Evolutionary conservation across 2,797 vertebrate genomes (phyloP).

Genomic region (Helicolenus hilgendorfi): DNA sequence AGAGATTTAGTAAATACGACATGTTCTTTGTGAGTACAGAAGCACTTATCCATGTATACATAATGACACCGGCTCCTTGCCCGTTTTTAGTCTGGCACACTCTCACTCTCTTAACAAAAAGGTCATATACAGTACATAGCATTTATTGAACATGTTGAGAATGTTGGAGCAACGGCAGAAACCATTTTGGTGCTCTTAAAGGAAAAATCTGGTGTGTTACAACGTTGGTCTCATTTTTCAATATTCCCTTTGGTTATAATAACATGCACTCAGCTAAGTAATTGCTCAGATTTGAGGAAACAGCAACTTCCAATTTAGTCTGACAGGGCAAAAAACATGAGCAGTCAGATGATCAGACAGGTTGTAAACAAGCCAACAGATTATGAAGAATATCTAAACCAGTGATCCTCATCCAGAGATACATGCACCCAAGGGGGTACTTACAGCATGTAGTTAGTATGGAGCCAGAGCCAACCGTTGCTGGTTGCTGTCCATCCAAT

Average conservation of each 20-base stretch:
- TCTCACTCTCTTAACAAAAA: background rate
- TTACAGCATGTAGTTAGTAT: background rate
- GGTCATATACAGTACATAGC: background rate
- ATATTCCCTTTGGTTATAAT: background rate
- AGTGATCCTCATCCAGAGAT: background rate
- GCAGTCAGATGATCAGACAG: too few species aligned
- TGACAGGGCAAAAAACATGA: too few species aligned
- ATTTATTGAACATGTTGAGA: background rate
- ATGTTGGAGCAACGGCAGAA: background rate
- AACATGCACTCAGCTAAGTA: background rate
- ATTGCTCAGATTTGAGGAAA: background rate
- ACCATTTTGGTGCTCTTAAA: background rate
- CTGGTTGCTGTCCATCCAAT: background rate
- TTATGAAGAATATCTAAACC: background rate
- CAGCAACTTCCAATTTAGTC: too few species aligned
- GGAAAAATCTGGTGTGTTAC: background rate
- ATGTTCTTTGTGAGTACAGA: conserved; percentile 24
- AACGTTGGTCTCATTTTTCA: background rate
- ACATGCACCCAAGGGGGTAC: background rate
- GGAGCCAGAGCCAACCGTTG: background rate
- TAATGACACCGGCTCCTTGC: background rate
- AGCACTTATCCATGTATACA: conserved; percentile 91
- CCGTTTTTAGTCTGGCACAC: background rate
- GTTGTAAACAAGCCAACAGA: background rate
- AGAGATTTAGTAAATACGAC: conserved; percentile 33